These are phyloP conservation scores for Erpobdella octoculata DNA, from an alignment of 2,888 invertebrate genomes.

Conservation along the genomic window DNA sequence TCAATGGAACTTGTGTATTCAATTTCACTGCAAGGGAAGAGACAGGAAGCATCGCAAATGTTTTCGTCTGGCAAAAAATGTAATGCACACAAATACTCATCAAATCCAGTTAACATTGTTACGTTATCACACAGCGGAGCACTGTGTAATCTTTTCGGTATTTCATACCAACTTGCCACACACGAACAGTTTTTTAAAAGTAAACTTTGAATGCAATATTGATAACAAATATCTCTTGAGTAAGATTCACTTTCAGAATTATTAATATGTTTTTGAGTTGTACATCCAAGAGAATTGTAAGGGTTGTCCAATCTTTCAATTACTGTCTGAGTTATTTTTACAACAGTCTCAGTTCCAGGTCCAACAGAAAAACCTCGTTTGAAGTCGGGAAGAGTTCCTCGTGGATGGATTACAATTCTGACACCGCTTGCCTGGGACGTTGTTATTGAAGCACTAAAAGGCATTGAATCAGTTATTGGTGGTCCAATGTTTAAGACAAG, in stretches of 20 bases:
- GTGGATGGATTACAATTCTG: background rate
- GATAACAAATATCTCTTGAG: background rate
- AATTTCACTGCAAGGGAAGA: background rate
- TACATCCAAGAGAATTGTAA: slow-evolving; percentile 2
- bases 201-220: background rate
- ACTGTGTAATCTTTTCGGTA: background rate
- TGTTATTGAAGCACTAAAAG: background rate
- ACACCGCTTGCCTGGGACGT: slow-evolving; percentile 8
- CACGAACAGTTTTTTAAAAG: background rate
- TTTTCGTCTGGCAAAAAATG: background rate
- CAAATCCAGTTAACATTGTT: too few species aligned
- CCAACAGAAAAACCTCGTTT: slow-evolving; percentile 15
- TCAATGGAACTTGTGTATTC: background rate
- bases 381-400: background rate
- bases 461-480: background rate
- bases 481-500: background rate
- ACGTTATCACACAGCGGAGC: background rate
- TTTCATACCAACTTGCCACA: background rate
- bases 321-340: background rate
- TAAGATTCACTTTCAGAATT: background rate
- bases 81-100: background rate
- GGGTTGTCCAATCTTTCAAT: background rate
- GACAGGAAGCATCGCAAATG: background rate
- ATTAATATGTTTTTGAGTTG: background rate
- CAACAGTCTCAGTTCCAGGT: slow-evolving; percentile 7